Conservation (phyloP, 2,888 invertebrate genomes). For the Laspeyria flexula region DNA sequence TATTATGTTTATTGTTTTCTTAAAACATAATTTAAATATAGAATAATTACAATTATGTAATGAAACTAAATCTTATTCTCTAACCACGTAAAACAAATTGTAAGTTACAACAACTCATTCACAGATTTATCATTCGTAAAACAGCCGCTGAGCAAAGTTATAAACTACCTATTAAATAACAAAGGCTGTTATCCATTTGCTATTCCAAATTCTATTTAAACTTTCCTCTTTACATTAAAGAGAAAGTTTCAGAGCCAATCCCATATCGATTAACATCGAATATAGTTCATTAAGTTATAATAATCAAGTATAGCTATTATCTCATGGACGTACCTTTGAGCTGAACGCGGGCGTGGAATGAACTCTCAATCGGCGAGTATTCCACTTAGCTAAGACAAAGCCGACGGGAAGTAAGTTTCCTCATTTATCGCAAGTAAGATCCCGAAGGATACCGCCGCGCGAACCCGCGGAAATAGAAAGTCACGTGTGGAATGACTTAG, state of each 20-base stretch:
- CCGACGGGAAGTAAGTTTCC: slow-evolving; percentile 64
- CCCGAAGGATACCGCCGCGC: slow-evolving; percentile 65
- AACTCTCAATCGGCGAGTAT: slow-evolving; percentile 53
- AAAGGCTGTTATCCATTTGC: not conserved
- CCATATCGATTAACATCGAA: not conserved
- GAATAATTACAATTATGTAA: no score
- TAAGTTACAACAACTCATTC: not conserved
- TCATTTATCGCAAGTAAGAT: slow-evolving; percentile 70
- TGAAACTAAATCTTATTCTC: no score
- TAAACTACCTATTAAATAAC: not conserved
- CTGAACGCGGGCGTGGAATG: slow-evolving; percentile 41
- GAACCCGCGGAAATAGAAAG: slow-evolving; percentile 77
- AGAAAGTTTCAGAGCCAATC: not conserved
- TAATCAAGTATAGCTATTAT: slow-evolving; percentile 25
- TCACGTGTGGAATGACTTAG: slow-evolving; percentile 70
- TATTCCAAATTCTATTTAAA: not conserved
- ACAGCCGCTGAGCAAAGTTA: not conserved
- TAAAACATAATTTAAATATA: no score
- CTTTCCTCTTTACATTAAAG: not conserved
- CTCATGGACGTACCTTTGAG: slow-evolving; percentile 21
- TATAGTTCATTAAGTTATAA: slow-evolving; percentile 20
- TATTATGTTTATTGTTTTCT: no score
- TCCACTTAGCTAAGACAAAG: slow-evolving; percentile 66
- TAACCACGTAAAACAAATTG: no score
- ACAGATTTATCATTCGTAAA: not conserved